phyloP scores from a whole-genome alignment of 2,113 vertebrate genomes.

The Enhydra lutris region DNA sequence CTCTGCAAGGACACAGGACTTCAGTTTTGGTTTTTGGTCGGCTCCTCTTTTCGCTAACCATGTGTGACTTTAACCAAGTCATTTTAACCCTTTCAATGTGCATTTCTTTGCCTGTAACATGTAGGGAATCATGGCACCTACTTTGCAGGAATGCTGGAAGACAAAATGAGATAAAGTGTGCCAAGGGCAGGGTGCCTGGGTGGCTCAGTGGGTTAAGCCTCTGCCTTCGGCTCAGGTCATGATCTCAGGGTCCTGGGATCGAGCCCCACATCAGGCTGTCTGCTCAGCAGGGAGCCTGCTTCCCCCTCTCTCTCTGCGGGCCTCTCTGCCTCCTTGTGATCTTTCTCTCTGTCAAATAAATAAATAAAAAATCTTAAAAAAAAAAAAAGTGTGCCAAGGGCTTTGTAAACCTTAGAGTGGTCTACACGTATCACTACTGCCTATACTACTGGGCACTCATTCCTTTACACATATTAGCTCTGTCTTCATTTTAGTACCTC shows the following conservation, averaged over 20 bases:
- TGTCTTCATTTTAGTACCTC: not conserved
- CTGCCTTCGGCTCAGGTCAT: too few species aligned
- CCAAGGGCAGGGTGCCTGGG: not conserved
- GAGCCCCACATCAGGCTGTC: too few species aligned
- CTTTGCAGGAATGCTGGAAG: not conserved
- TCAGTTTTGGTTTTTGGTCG: not conserved
- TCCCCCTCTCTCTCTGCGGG: too few species aligned
- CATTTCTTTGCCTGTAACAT: not conserved
- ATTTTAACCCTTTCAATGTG: not conserved
- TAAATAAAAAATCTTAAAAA: too few species aligned
- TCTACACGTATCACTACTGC: not conserved
- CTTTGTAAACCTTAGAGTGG: not conserved
- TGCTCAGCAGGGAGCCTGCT: too few species aligned
- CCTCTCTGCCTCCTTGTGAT: too few species aligned
- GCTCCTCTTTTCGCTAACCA: not conserved
- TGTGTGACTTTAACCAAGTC: not conserved
- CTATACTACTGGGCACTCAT: not conserved
- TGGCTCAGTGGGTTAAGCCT: too few species aligned
- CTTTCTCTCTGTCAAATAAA: too few species aligned
- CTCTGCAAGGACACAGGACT: not conserved
- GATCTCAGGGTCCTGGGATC: too few species aligned
- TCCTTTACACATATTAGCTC: not conserved
- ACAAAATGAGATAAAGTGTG: not conserved
- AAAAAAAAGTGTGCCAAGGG: not conserved
- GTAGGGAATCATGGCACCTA: not conserved